Evolutionary conservation across 2,888 invertebrate genomes (phyloP), one percentile per base, ranked within the genome.

Genomic region (Drosophila imparisetae): DNA sequence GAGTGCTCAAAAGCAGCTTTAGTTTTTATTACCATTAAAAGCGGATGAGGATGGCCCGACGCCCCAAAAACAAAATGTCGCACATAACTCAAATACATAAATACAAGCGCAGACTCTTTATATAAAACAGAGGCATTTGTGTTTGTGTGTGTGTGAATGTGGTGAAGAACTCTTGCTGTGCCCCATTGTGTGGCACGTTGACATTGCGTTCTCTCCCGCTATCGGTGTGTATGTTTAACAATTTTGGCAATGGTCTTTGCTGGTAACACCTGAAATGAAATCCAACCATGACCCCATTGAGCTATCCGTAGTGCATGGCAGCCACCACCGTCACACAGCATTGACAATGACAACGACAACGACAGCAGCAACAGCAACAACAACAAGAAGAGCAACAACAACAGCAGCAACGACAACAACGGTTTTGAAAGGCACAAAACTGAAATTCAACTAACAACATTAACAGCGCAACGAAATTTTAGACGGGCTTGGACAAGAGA

Each of bases 391-490:
- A 53, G 11, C 32, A 21, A n/a, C 21, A 42, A 2, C 32, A 34
- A 54, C 58, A 53, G 60, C 32, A 54, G 50, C 58, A 68, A 48
- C 58, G 45, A 67, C 65, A 72, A 64, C 54, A 79, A 69, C 66
- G 71, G 79, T 79, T 88, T 81, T 83, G 81, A 83, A 80, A 83
- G 86, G 74, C 81, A 80, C 81, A 80, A 80, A 89, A 87, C 91
- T 91, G 89, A 91, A 91, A 89, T 91, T 91, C 90, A 89, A 90
- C 87, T 87, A 86, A 89, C 90, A 87, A 87, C 90, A 90, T 87
- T 90, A 87, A 87, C 89, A 87, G 82, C 74, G 65, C 85, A 75
- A 71, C 84, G 89, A 73, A 89, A 89, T 87, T 89, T 90, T 72
- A 65, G 71, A 69, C 70, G 71, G 66, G 61, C 65, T 72, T 48